Evolutionary conservation across 2,888 invertebrate species (phyloP), one percentile per base, ranked within the genome.

Genomic region (Zele albiditarsus): DNA sequence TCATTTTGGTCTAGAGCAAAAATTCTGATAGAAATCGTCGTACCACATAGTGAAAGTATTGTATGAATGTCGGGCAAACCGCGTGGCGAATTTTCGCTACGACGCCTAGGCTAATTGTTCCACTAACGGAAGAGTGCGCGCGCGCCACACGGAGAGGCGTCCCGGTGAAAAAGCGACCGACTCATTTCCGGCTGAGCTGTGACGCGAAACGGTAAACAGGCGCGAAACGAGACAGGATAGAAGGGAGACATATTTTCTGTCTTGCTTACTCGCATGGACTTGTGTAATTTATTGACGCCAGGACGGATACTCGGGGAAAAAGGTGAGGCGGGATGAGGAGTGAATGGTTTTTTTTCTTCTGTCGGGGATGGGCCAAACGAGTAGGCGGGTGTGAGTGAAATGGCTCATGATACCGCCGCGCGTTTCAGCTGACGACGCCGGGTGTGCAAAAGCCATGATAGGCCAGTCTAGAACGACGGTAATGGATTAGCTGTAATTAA

Each of bases 401-500:
- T 71, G 72, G 25, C 57, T 33, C n/a, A 23, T 38, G 23, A 69
- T 69, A 68, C 62, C 25, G 23, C 8, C 2, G 25, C 12, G 20
- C 33, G 20, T 42, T 66, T 67, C 38, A 46, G 68, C 33, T 31
- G 33, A 46, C 31, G 27, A 60, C 46, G 20, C 70, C 53, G 14
- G 14, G 65, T 33, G 71, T 66, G 67, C 71, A 53, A 70, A 74
- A 49, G 76, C 53, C 60, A 31, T 57, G 74, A 77, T 77, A 66
- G 71, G 38, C 49, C 25, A 27, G 10, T 4, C 23, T 27, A 16
- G 28, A 63, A 76, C 80, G 74, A 76, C 79, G 68, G 81, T 85
- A 86, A 85, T 83, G 85, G 85, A 86, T 86, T 86, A 85, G 84
- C 84, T 80, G 82, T 85, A 85, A 85, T 85, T 86, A 84, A 84